A percentile compares a stretch with the other conserved stretches of the same genome.
phyloP scores from a whole-genome alignment of 2,797 vertebrate genomes.

The Bradypodion pumilum region DNA sequence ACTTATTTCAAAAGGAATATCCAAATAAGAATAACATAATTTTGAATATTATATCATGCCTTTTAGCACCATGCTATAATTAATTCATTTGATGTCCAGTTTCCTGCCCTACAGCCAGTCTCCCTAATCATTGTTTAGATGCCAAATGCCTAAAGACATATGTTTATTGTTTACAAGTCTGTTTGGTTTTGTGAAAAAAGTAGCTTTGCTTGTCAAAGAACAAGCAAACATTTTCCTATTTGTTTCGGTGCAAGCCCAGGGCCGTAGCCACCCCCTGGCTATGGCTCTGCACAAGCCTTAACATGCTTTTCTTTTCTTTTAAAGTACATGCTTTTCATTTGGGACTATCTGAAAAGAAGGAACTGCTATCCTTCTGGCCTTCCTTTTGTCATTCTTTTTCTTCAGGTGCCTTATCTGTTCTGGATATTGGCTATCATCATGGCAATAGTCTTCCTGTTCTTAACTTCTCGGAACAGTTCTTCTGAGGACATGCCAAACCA shows the following conservation, averaged over 20 bases:
- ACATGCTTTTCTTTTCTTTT: neutral
- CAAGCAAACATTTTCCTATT: neutral
- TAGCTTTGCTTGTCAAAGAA: neutral
- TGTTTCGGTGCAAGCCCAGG: neutral
- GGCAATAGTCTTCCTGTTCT: too few species aligned
- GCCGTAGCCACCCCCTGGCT: too few species aligned
- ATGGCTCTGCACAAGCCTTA: too few species aligned
- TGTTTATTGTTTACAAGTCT: neutral
- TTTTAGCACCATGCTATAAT: neutral
- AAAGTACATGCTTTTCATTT: neutral
- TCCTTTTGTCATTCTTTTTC: neutral
- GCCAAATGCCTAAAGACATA: neutral
- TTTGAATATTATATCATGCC: neutral
- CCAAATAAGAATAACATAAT: neutral
- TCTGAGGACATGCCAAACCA: too few species aligned
- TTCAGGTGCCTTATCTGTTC: too few species aligned
- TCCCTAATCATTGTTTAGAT: neutral
- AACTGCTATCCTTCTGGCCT: neutral
- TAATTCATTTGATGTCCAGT: neutral
- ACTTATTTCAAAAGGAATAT: neutral
- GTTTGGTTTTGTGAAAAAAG: neutral
- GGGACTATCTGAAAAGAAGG: neutral
- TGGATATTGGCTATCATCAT: too few species aligned
- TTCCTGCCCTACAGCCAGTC: neutral
- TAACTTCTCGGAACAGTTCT: too few species aligned